phyloP scores from a whole-genome alignment of 2,797 vertebrate genomes.

The Sebastes cheni region DNA sequence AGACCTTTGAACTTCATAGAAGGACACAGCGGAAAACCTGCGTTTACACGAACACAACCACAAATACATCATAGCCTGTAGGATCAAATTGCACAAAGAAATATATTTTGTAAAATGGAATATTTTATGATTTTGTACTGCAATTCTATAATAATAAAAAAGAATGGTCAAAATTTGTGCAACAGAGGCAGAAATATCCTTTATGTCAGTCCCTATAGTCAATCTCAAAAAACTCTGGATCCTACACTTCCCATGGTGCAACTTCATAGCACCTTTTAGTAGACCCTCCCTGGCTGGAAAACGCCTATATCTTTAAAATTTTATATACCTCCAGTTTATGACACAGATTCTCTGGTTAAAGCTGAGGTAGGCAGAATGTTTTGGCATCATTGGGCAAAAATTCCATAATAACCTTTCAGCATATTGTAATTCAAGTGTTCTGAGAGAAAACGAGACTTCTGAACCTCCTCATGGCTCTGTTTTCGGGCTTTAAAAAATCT shows the following conservation, averaged over 20 bases:
- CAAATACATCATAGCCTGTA: background rate
- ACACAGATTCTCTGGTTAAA: background rate
- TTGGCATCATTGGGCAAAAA: too few species aligned
- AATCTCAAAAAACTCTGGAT: background rate
- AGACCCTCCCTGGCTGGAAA: background rate
- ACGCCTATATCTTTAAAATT: background rate
- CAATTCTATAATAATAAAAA: too few species aligned
- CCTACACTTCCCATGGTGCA: background rate
- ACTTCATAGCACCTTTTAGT: background rate
- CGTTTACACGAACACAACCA: background rate
- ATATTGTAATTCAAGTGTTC: too few species aligned
- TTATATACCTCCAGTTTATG: background rate
- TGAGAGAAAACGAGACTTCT: too few species aligned
- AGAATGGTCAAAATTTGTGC: background rate
- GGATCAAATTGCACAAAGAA: background rate
- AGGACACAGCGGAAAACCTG: background rate
- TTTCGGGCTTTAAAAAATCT: too few species aligned
- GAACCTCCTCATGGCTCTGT: too few species aligned
- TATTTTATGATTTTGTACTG: background rate
- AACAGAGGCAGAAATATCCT: background rate
- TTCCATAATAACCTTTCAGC: too few species aligned
- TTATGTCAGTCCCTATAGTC: background rate
- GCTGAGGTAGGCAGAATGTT: too few species aligned
- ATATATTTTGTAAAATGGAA: background rate
- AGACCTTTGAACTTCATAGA: background rate